Percentiles rank a stretch among this genome's conserved stretches.
These are phyloP conservation scores for Caenorhabditis drosophilae DNA, from an alignment of 2,888 invertebrate species.

Conservation along the genomic window DNA sequence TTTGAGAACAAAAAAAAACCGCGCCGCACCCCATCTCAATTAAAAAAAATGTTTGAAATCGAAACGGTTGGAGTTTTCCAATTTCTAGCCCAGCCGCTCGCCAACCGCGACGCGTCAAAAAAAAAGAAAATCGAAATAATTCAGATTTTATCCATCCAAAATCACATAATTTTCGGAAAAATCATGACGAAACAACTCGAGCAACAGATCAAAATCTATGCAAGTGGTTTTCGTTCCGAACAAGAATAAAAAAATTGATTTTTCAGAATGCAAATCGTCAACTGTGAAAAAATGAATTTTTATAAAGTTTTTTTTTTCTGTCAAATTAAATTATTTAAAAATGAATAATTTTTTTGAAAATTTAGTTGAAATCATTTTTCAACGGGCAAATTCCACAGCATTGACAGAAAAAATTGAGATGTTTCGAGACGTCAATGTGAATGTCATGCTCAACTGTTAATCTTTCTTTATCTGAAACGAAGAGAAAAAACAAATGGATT, in stretches of 20 bases:
- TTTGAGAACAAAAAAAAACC: background rate
- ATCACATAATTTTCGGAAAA: slow-evolving; percentile 58
- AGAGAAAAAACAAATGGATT: background rate
- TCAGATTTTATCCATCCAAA: slow-evolving; percentile 44
- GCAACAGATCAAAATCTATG: slow-evolving; percentile 58
- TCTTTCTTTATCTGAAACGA: background rate
- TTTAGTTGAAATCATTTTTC: background rate
- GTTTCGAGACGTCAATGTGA: slow-evolving; percentile 11
- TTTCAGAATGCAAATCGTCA: slow-evolving; percentile 39
- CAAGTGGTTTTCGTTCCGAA: slow-evolving; percentile 23
- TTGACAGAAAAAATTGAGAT: slow-evolving; percentile 21
- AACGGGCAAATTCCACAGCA: slow-evolving; percentile 28
- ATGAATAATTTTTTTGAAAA: background rate
- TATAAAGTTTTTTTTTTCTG: background rate
- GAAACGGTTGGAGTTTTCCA: too few species aligned
- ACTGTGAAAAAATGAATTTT: slow-evolving; percentile 6
- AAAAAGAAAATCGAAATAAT: background rate
- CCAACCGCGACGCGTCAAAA: too few species aligned
- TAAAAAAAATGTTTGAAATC: too few species aligned
- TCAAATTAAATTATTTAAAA: background rate
- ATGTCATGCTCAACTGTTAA: slow-evolving; percentile 17
- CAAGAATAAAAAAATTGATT: background rate
- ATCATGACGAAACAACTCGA: slow-evolving; percentile 53
- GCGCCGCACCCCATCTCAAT: background rate
- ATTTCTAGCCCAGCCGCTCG: too few species aligned